Evolutionary conservation across 1,140 invertebrate species (phyloP), one percentile per base, ranked within the genome.

Genomic region (Calliphora vicina): DNA sequence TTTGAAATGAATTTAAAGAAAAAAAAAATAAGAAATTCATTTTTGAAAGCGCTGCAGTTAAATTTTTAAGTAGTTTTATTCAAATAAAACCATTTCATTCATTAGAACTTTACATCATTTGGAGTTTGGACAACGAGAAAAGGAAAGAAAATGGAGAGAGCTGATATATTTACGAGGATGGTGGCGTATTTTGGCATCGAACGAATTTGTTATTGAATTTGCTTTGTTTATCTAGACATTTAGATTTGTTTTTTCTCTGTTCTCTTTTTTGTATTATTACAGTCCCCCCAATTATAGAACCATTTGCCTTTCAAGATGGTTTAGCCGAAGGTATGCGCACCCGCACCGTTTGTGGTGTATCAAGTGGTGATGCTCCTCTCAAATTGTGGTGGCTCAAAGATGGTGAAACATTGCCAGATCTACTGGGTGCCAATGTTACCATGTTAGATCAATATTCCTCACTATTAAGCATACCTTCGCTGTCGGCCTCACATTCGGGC

Each of bases 201-300:
- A 67, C 23, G 50, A 67, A 67, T 67, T 67, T 23, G n/a, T 67
- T 67, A 23, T 23, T 67, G 61, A 5, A 67, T 25, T 1, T 50
- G 3, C 6, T 23, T 23, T 67, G 23, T 20, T 67, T 67, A 50
- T n/a, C 45, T 26, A 73, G 71, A 73, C 12, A 73, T 73, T 74
- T 29, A 74, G 72, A 27, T 35, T 35, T 29, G 29, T 1, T 74
- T 27, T 74, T 74, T 73, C 42, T 78, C 35, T 42, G 27, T 78
- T 78, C 57, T 80, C 45, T 84, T 91, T 92, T 93, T 91, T 92
- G 92, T 92, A 90, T 92, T 91, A 93, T 94, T 94, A 92, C 94
- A 96, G 95, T 95, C 93, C 94, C 95, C 91, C 95, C 95, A 92
- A 94, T 94, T 92, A 95, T 96, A 93, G 94, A 95, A 93, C 94